Conservation (phyloP, 2,888 invertebrate genomes). For the Drymonia ruficornis region DNA sequence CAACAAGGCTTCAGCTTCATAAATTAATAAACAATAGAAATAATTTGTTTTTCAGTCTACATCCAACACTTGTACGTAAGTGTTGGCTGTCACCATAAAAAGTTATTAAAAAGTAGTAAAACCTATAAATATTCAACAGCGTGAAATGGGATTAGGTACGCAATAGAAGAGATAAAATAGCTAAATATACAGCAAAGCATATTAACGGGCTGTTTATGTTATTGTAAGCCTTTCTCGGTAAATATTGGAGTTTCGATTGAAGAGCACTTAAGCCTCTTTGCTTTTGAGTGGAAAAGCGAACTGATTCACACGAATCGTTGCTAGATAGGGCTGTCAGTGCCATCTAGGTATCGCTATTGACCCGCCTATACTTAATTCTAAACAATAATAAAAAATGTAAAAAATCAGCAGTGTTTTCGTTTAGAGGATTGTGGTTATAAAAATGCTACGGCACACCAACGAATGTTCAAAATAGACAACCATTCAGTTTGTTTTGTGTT, state of each 20-base stretch:
- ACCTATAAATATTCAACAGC: constrained; percentile 3
- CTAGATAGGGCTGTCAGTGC: too few relatives aligned
- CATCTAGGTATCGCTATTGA: too few relatives aligned
- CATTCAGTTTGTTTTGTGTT: too few relatives aligned
- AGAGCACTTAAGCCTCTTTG: constrained; percentile 42
- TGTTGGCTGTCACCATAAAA: constrained; percentile 7
- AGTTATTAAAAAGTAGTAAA: neutral
- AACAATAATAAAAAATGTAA: too few relatives aligned
- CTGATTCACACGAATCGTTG: constrained; percentile 53
- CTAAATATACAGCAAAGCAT: constrained; percentile 12
- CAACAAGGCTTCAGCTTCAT: neutral
- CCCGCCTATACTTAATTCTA: too few relatives aligned
- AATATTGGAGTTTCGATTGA: constrained; percentile 44
- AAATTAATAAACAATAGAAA: too few relatives aligned
- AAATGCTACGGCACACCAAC: too few relatives aligned
- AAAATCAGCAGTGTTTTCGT: too few relatives aligned
- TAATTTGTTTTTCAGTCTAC: too few relatives aligned
- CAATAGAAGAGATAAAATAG: constrained; percentile 2
- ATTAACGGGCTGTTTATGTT: constrained; percentile 35
- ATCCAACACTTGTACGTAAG: too few relatives aligned
- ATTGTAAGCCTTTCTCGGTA: constrained; percentile 43
- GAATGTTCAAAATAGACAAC: too few relatives aligned
- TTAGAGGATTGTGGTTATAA: too few relatives aligned
- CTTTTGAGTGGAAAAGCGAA: constrained; percentile 44
- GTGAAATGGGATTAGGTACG: constrained; percentile 16